Evolutionary conservation across 1,140 invertebrate genomes (phyloP).

Genomic region (Homalodisca vitripennis): DNA sequence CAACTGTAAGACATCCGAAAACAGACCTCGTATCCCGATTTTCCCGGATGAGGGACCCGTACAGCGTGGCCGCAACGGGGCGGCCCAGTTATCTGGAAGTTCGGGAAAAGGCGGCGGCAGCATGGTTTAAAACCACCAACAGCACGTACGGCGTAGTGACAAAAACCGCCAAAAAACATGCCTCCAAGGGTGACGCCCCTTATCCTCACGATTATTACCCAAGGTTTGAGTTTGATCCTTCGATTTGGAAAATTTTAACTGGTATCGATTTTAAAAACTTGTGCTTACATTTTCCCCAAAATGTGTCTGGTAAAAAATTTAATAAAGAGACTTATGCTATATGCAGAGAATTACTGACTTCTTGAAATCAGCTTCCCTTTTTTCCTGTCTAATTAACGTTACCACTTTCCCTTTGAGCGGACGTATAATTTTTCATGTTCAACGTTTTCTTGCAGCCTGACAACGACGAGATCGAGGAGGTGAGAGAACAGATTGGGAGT

Average conservation of each 20-base stretch:
- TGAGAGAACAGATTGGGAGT: slow-evolving; percentile 49
- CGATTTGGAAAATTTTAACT: too few relatives aligned
- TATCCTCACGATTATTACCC: slow-evolving; percentile 83
- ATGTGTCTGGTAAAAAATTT: too few relatives aligned
- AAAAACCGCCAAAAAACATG: slow-evolving; percentile 89
- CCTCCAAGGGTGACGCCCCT: slow-evolving; percentile 69
- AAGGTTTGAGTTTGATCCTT: too few relatives aligned
- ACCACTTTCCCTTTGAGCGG: too few relatives aligned
- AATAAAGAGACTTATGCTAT: too few relatives aligned
- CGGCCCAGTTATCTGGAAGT: slow-evolving; percentile 65
- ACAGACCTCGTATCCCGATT: slow-evolving; percentile 86
- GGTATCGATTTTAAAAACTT: too few relatives aligned
- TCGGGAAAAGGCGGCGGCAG: slow-evolving; percentile 48
- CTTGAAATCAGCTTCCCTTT: too few relatives aligned
- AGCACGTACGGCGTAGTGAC: slow-evolving; percentile 69
- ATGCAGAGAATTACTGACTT: too few relatives aligned
- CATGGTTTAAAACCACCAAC: slow-evolving; percentile 61
- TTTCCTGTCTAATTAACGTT: too few relatives aligned
- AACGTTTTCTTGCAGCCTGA: slow-evolving; percentile 71
- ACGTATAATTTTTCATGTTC: too few relatives aligned
- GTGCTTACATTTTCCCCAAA: too few relatives aligned
- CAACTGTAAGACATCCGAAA: slow-evolving; percentile 80
- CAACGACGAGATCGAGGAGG: slow-evolving; percentile 80
- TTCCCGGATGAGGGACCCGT: slow-evolving; percentile 90
- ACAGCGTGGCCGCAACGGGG: slow-evolving; percentile 81